Evolutionary conservation across 1,140 invertebrate genomes (phyloP), one percentile per base, ranked within the genome.

Genomic region (Hylaeus volcanicus): DNA sequence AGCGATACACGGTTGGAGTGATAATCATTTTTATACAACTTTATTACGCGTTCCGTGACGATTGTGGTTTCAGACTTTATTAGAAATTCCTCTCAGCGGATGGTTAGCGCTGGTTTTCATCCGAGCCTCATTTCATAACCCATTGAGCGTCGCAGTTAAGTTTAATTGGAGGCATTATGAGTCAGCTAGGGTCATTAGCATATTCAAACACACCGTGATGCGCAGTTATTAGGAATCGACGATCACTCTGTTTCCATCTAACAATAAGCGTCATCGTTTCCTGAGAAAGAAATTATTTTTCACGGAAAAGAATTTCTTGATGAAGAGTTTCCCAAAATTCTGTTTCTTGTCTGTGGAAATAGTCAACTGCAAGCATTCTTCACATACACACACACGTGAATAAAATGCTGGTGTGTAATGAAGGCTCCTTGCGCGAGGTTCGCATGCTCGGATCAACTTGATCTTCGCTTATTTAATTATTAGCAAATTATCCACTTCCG

Each of bases 161-260:
- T 55, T 73, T 63, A 73, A 79, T 79, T 79, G 74, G 70, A 37
- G 41, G 70, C 45, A 64, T 79, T 79, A 65, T 74, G 70, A 73
- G 70, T 79, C 76, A 55, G 58, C 60, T 45, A 11, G 68, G n/a
- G 39, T 53, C 76, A 63, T 78, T 64, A 78, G 39, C 39, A 58
- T 72, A 60, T 51, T 39, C n/a, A 74, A 73, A 65, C 51, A 65
- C 26, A 26, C 43, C 41, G n/a, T 41, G 12, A 4, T 65, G 68
- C 51, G 51, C 61, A 45, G 58, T 48, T 73, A 79, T 79, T 73
- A 72, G n/a, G 55, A 55, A 74, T 74, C 41, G 58, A 1, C 43
- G 39, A 26, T 14, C 37, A n/a, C 56, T 71, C 15, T 58, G 12
- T 74, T 51, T 6, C 14, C 43, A 48, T 5, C 26, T 26, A 26